phyloP scores from a whole-genome alignment of 2,888 invertebrate genomes.

The Drosophila dives region DNA sequence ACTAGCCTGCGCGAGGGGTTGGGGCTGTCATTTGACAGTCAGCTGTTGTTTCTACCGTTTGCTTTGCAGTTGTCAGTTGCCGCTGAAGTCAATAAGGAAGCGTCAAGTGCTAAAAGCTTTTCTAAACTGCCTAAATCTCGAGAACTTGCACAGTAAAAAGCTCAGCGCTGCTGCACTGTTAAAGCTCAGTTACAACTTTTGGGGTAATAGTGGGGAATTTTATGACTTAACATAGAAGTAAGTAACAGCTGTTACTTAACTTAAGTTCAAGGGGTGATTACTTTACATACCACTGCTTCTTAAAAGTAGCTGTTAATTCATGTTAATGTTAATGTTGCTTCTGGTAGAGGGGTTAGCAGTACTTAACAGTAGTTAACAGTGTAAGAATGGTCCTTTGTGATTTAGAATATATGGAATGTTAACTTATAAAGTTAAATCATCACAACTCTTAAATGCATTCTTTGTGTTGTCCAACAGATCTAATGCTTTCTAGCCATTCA shows the following conservation, averaged over 20 bases:
- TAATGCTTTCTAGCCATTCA: background rate
- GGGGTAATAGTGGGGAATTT: slow-evolving; percentile 60
- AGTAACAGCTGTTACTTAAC: slow-evolving; percentile 2
- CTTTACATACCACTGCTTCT: slow-evolving; percentile 15
- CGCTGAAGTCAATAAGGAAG: slow-evolving; percentile 56
- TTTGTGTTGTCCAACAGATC: background rate
- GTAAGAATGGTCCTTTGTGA: slow-evolving; percentile 5
- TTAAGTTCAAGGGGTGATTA: slow-evolving; percentile 10
- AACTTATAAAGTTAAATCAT: background rate
- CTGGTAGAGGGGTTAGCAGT: background rate
- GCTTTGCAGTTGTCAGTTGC: slow-evolving; percentile 41
- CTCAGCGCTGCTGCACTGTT: background rate
- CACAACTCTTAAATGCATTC: background rate
- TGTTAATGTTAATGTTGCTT: slow-evolving; percentile 3
- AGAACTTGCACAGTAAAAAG: slow-evolving; percentile 29
- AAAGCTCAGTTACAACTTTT: slow-evolving; percentile 12
- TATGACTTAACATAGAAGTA: slow-evolving; percentile 2
- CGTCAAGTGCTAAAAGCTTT: slow-evolving; percentile 36
- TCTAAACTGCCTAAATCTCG: slow-evolving; percentile 1
- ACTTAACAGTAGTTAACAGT: background rate
- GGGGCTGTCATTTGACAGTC: slow-evolving; percentile 62
- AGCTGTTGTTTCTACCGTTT: slow-evolving; percentile 49
- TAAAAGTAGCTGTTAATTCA: background rate
- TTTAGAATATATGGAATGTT: background rate
- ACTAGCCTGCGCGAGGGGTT: background rate